phyloP scores from a whole-genome alignment of 2,113 vertebrate species.

The Nesoenas mayeri region DNA sequence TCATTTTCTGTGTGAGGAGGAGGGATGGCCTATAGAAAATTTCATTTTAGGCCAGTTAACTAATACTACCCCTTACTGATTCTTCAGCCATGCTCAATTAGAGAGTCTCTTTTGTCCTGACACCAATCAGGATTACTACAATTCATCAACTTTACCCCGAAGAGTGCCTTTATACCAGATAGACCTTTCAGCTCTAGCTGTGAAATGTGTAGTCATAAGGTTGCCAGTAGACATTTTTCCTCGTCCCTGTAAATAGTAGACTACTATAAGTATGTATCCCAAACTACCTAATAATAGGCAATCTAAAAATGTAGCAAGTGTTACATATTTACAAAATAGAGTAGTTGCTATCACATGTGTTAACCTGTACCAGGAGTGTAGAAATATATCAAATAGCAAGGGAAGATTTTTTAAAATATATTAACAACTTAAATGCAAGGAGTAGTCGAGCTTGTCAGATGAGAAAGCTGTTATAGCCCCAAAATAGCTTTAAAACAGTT shows the following conservation, averaged over 20 bases:
- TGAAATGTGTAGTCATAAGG: constrained; percentile 8
- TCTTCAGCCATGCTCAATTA: constrained; percentile 61
- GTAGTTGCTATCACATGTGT: not conserved
- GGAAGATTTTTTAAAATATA: not conserved
- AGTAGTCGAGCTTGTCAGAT: constrained; percentile 5
- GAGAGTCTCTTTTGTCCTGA: constrained; percentile 53
- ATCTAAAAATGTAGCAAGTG: not conserved
- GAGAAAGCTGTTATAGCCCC: not conserved
- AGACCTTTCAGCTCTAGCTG: constrained; percentile 15
- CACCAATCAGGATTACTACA: constrained; percentile 60
- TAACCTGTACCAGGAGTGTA: not conserved
- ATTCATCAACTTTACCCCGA: constrained; percentile 55
- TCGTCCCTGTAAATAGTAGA: not conserved
- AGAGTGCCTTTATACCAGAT: constrained; percentile 29
- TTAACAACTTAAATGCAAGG: not conserved
- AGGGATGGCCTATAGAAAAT: constrained; percentile 48
- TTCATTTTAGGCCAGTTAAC: constrained; percentile 61
- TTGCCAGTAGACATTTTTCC: not conserved
- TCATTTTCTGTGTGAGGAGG: constrained; percentile 54
- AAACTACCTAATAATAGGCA: not conserved
- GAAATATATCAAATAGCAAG: not conserved
- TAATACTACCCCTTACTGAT: constrained; percentile 62
- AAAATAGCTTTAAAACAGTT: constrained; percentile 34
- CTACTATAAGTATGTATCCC: not conserved
- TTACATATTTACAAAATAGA: not conserved